Conservation (phyloP, 1,140 invertebrate species). For the Caenorhabditis latens region DNA sequence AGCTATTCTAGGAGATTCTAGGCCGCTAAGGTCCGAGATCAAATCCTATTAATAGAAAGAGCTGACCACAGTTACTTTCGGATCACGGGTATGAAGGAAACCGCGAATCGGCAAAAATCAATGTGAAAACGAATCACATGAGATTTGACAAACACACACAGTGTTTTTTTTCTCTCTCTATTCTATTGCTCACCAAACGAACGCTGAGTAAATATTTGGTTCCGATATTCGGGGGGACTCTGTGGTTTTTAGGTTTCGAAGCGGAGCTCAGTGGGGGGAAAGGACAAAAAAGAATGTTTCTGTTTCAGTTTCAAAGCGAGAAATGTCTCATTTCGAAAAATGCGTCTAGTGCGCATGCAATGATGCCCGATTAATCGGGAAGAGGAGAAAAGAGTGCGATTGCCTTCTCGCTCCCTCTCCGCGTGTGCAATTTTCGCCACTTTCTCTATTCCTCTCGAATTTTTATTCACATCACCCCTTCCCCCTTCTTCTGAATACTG, state of each 20-base stretch:
- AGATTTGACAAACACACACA: neutral
- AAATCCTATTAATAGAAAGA: too few relatives aligned
- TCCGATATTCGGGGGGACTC: neutral
- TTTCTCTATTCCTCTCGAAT: conserved; percentile 6
- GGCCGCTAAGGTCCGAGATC: too few relatives aligned
- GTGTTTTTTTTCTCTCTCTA: neutral
- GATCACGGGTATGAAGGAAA: too few relatives aligned
- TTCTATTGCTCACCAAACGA: neutral
- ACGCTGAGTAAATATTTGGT: conserved; percentile 40
- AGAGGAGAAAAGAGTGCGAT: neutral
- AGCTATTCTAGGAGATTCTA: too few relatives aligned
- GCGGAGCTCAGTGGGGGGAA: too few relatives aligned
- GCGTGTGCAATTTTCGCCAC: conserved; percentile 38
- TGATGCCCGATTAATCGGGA: conserved; percentile 31
- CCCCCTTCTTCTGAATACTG: neutral
- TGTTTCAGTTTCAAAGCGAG: too few relatives aligned
- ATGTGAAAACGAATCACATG: conserved; percentile 1
- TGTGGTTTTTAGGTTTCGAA: too few relatives aligned
- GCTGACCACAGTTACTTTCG: too few relatives aligned
- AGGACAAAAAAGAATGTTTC: too few relatives aligned
- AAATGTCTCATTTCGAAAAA: neutral
- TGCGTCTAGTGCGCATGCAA: neutral
- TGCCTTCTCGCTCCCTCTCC: too few relatives aligned
- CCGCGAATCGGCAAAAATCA: too few relatives aligned
- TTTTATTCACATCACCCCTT: neutral